Base-by-base conservation (phyloP, 2,113 vertebrate genomes). In the Dendrocopos noguchii region DNA sequence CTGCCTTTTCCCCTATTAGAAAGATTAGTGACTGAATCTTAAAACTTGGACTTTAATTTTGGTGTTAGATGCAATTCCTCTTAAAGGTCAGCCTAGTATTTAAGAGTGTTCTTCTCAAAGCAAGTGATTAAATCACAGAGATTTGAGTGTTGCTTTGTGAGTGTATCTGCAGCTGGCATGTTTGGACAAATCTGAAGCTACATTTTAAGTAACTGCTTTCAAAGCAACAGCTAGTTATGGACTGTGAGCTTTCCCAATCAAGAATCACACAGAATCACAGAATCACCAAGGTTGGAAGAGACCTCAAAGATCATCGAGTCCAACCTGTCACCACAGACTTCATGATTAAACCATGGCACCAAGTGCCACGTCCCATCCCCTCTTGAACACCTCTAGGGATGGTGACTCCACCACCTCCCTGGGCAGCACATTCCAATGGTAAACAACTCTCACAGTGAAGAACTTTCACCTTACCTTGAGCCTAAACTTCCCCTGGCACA, bases 241-340 rank as follows among this genome's bases (percentile, higher is more conserved):
- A 87, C 78, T 90, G 18, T 87, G 55, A 80, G 82, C 46, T 94
- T 95, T 93, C 64, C 21, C 84, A 93, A 87, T 83, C 60, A 39
- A 80, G 36, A 36, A 36, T 36, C 8, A 36, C 36, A 36, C 36
- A 36, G 36, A 9, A 36, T 36, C 36, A 36, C 36, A 9, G 36
- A 36, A 36, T 9, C 36, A 36, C 36, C 36, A 36, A 36, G 36
- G 36, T 10, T 36, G 36, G 36, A 36, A 36, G 36, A 36, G 36
- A 36, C 36, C 36, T 36, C 36, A 8, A 36, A 36, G 36, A 36
- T 36, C 36, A 36, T 36, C 36, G 10, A 36, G 36, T 36, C 36
- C 36, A 36, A 9, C 36, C 36, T 36, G 36, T 36, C 36, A 36
- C 36, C 8, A 36, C 36, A 36, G 36, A 36, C 36, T 10, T 36